Base-by-base conservation (phyloP, 2,888 invertebrate species). In the Cancer borealis region DNA sequence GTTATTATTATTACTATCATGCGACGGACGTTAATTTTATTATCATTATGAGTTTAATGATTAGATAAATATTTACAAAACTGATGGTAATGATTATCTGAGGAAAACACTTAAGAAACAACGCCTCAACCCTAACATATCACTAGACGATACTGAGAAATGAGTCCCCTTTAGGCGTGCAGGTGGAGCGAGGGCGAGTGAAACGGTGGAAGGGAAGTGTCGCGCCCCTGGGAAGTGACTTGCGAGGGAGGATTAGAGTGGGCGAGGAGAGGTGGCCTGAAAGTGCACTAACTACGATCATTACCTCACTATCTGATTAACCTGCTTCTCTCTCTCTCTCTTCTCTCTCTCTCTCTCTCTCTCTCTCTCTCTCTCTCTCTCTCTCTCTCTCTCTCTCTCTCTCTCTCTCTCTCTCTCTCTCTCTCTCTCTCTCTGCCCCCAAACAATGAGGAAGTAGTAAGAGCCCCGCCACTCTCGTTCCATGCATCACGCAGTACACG, bases 321-420 rank as follows among this genome's bases (percentile, higher is more conserved):
- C 73, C 73, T 73, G 3, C 8, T n/a, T 6, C 26, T 10, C 10
- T 73, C 26, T 26, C n/a, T 4, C n/a, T n/a, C n/a, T n/a, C 73
- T 73, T 73, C 73, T 73, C 73, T 73, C 73, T 73, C 73, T 73
- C 73, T 73, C 73, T 73, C 73, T 73, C 73, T 73, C 73, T 73
- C 73, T 73, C 73, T 73, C 73, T 73, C 73, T 73, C 73, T 73
- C 73, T 73, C 66, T 73, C 66, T 73, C 66, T 73, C 66, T 73
- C 66, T 66, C 60, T 66, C 60, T 66, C 60, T 66, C 60, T 66
- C 60, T 66, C 60, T 66, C 60, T 66, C 60, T 66, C 60, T 66
- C 60, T 66, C 60, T 66, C 60, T 73, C 66, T 73, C 66, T 73
- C 66, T 8, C n/a, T 73, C 73, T 6, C 73, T n/a, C 73, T 21